Evolutionary conservation across 2,888 invertebrate species (phyloP).

Genomic region (Mesorhabditis spiculigera): DNA sequence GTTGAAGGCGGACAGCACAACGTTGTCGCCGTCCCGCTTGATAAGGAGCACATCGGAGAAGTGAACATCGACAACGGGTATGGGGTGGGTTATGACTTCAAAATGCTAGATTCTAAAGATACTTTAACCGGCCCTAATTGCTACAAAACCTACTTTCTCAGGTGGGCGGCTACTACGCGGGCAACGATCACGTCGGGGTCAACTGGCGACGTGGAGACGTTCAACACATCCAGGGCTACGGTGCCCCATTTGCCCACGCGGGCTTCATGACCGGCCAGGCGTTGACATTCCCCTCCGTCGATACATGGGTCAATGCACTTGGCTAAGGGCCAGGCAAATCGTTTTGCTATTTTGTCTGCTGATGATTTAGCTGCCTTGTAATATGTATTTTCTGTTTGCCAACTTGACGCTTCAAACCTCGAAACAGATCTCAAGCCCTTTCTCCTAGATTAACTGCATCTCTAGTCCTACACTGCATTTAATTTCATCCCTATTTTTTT

Average conservation of each 20-base stretch:
- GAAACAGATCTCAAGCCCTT: too few species aligned
- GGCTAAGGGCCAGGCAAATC: not conserved
- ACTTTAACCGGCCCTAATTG: not conserved
- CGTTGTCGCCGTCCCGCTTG: constrained; percentile 31
- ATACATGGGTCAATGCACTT: constrained; percentile 13
- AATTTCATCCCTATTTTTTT: too few species aligned
- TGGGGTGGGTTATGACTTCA: constrained; percentile 15
- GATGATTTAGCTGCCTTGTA: too few species aligned
- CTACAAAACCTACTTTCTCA: constrained; percentile 10
- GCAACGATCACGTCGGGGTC: constrained; percentile 43
- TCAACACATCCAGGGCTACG: constrained; percentile 34
- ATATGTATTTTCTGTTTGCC: too few species aligned
- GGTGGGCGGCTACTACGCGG: constrained; percentile 39
- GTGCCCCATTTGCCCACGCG: constrained; percentile 32
- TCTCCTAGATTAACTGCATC: too few species aligned
- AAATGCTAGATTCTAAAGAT: not conserved
- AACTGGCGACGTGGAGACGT: constrained; percentile 31
- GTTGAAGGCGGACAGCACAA: constrained; percentile 34
- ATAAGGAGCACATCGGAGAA: constrained; percentile 26
- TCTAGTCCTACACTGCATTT: too few species aligned
- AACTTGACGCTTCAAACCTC: too few species aligned
- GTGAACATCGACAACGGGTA: constrained; percentile 40
- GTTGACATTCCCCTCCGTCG: constrained; percentile 33
- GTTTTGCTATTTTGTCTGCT: too few species aligned
- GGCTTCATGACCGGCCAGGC: constrained; percentile 36